Conservation (phyloP, 2,888 invertebrate genomes). For the Apotomis capreana region DNA sequence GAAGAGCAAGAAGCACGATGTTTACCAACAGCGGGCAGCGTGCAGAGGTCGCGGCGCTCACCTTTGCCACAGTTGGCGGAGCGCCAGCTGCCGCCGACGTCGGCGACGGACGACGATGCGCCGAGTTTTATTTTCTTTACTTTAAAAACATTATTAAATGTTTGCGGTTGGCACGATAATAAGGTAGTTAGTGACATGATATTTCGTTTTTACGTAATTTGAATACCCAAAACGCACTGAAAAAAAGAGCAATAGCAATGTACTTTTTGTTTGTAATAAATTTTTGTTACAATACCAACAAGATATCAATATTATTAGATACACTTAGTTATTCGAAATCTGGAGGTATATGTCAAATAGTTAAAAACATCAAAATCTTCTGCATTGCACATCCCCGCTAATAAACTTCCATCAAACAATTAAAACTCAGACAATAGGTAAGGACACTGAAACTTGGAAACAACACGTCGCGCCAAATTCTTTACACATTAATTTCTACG, state of each 20-base stretch:
- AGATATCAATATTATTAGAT: no score
- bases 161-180: slow-evolving; percentile 9
- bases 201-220: background rate
- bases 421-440: slow-evolving; percentile 41
- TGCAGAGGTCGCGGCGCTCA: slow-evolving; percentile 47
- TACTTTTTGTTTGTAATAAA: no score
- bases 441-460: slow-evolving; percentile 39
- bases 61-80: slow-evolving; percentile 60
- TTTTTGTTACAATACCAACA: no score
- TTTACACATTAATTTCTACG: slow-evolving; percentile 53
- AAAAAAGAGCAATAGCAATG: no score
- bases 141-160: slow-evolving; percentile 23
- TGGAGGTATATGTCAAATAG: no score
- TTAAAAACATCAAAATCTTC: no score
- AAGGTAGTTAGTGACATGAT: slow-evolving; percentile 4
- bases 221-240: background rate
- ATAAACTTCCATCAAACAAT: slow-evolving; percentile 28
- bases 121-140: slow-evolving; percentile 29
- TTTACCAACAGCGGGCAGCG: slow-evolving; percentile 33
- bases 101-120: slow-evolving; percentile 19
- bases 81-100: slow-evolving; percentile 49
- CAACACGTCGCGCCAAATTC: slow-evolving; percentile 51
- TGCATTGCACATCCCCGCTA: background rate
- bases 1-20: slow-evolving; percentile 14
- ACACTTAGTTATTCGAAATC: no score